A percentile compares a stretch with the other conserved stretches of the same genome.
Evolutionary conservation across 2,797 vertebrate species (phyloP).

Genomic region (Aselliscus stoliczkanus): DNA sequence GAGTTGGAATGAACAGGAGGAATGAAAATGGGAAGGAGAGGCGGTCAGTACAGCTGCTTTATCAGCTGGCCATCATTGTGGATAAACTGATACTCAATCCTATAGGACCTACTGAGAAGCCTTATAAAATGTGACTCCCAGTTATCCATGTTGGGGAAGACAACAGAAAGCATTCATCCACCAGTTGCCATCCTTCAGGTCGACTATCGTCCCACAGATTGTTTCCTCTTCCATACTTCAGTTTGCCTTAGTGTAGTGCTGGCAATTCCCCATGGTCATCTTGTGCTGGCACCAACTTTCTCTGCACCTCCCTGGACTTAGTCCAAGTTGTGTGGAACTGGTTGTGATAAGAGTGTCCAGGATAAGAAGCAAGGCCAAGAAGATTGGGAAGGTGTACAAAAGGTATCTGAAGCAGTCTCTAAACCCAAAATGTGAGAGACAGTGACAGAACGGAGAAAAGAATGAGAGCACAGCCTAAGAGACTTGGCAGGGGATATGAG

Average conservation of each 20-base stretch:
- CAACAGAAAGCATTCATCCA: not conserved
- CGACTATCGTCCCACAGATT: not conserved
- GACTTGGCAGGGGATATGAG: not conserved
- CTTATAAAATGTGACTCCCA: not conserved
- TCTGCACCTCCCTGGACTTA: not conserved
- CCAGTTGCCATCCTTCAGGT: not conserved
- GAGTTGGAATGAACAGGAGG: not conserved
- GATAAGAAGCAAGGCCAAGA: not conserved
- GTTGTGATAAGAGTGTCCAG: not conserved
- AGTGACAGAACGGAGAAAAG: not conserved
- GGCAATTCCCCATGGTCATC: accelerated
- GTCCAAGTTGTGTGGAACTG: not conserved
- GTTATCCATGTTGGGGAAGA: not conserved
- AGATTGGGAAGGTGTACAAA: not conserved
- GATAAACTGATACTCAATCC: not conserved
- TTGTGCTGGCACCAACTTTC: not conserved
- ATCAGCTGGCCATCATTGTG: not conserved
- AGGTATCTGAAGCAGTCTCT: not conserved
- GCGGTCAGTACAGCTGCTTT: not conserved
- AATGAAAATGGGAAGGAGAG: not conserved
- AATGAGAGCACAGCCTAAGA: not conserved
- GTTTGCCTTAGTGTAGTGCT: not conserved
- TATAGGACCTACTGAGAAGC: not conserved
- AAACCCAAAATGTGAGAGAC: not conserved
- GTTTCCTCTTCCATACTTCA: not conserved